phyloP scores from a whole-genome alignment of 1,140 invertebrate genomes.

The Penaeus chinensis region DNA sequence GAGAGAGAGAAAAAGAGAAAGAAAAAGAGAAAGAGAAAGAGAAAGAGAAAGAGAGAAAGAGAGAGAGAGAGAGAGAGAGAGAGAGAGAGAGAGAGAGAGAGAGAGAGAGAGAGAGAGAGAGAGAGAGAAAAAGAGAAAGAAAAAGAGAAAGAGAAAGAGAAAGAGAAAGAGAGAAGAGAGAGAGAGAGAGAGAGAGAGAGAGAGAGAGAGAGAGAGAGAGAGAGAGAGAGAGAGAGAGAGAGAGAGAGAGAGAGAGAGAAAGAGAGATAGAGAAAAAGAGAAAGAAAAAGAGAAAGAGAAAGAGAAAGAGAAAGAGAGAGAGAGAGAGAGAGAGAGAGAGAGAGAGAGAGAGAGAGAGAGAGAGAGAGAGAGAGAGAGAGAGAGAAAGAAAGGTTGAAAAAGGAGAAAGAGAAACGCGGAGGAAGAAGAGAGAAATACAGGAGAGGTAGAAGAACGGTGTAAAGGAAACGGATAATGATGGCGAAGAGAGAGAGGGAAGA shows the following conservation, averaged over 20 bases:
- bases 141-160: too few species aligned
- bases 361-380: too few species aligned
- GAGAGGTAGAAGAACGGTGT: background rate
- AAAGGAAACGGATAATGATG: background rate
- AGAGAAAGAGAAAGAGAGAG: too few species aligned
- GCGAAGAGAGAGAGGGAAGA: background rate
- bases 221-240: too few species aligned
- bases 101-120: background rate
- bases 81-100: background rate
- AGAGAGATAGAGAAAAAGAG: too few species aligned
- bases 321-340: too few species aligned
- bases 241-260: too few species aligned
- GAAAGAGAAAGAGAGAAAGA: background rate
- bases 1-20: too few species aligned
- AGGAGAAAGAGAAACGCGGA: background rate
- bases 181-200: background rate
- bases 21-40: too few species aligned
- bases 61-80: background rate
- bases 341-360: too few species aligned
- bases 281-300: too few species aligned
- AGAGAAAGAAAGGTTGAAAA: background rate
- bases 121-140: too few species aligned
- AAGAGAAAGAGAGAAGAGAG: background rate
- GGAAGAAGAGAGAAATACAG: background rate
- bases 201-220: background rate